These are phyloP conservation scores for Scleropages formosus DNA, from an alignment of 2,797 vertebrate genomes.

Conservation along the genomic window DNA sequence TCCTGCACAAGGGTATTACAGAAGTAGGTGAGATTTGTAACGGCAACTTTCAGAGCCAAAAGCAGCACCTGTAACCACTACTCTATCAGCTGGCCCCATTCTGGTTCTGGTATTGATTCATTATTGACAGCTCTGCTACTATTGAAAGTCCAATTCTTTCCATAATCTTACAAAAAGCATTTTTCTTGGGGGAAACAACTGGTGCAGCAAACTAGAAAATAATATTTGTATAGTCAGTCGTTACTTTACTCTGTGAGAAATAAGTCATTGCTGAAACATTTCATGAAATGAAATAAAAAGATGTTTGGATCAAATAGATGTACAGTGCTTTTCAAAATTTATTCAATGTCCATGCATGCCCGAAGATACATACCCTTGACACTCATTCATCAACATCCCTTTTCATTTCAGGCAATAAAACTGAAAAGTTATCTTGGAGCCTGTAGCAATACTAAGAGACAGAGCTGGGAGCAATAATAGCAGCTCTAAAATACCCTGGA, in stretches of 20 bases:
- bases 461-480: conserved; percentile 50
- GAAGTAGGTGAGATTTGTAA: too few species aligned
- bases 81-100: too few species aligned
- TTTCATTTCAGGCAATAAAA: conserved; percentile 59
- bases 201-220: not conserved
- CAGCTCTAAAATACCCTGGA: conserved; percentile 65
- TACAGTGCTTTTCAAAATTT: too few species aligned
- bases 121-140: too few species aligned
- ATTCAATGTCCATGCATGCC: not conserved
- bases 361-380: conserved; percentile 29
- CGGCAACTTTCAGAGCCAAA: too few species aligned
- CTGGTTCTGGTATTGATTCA: too few species aligned
- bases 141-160: not conserved
- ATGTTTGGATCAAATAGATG: not conserved
- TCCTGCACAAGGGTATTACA: too few species aligned
- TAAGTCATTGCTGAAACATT: not conserved
- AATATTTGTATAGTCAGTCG: too few species aligned
- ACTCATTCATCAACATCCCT: conserved; percentile 66
- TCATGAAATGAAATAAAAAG: not conserved
- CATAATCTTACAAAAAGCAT: not conserved
- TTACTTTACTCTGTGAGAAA: too few species aligned
- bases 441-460: conserved; percentile 55
- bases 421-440: conserved; percentile 44
- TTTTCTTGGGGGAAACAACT: not conserved
- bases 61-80: too few species aligned